These are phyloP conservation scores for Leptocoma aspasia DNA, from an alignment of 2,113 vertebrate species.

Conservation along the genomic window DNA sequence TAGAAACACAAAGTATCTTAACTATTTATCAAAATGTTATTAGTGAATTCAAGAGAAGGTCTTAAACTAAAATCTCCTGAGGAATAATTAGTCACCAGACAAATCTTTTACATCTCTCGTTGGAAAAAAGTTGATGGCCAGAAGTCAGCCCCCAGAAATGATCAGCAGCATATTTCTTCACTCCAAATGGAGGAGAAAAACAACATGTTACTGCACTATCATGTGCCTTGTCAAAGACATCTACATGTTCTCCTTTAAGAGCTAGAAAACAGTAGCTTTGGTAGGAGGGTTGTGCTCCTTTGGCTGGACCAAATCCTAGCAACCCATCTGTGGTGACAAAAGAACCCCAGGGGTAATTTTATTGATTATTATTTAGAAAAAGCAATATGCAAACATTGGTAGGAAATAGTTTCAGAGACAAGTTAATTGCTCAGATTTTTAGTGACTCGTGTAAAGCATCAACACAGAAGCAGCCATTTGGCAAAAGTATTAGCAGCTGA, in stretches of 20 bases:
- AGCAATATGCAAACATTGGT: neutral
- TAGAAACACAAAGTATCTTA: neutral
- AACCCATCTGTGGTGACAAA: neutral
- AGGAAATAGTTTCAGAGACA: neutral
- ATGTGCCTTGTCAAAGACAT: neutral
- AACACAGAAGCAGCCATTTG: neutral
- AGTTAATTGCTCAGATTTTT: conserved; percentile 4
- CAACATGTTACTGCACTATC: neutral
- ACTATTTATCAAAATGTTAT: neutral
- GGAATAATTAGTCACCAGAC: neutral
- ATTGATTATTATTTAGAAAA: neutral
- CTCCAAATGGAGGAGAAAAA: neutral
- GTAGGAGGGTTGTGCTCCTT: neutral
- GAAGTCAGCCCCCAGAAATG: neutral
- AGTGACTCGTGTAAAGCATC: neutral
- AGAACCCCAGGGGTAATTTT: neutral
- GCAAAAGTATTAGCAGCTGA: neutral
- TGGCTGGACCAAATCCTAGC: neutral
- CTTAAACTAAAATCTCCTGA: neutral
- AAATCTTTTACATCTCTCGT: neutral
- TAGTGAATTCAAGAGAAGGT: neutral
- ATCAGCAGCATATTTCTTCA: neutral
- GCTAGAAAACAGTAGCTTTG: neutral
- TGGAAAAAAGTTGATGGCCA: neutral
- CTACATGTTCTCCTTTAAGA: neutral